Evolutionary conservation across 2,888 invertebrate species (phyloP).

Genomic region (Heliconius hortense): DNA sequence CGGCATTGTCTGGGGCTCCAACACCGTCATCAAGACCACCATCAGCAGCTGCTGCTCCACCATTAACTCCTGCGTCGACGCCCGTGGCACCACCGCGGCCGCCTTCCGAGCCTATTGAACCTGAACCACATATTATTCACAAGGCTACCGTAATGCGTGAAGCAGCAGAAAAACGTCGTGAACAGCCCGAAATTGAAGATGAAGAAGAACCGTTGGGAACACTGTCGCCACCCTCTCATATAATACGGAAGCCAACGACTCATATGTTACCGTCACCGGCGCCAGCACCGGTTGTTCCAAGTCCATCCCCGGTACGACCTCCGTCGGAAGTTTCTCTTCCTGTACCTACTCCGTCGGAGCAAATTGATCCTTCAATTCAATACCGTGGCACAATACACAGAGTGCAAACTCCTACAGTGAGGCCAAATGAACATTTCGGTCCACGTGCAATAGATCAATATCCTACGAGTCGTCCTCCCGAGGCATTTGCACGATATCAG

Average conservation of each 20-base stretch:
- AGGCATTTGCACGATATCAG: constrained; percentile 65
- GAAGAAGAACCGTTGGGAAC: constrained; percentile 68
- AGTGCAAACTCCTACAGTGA: constrained; percentile 64
- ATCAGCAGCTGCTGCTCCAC: constrained; percentile 75
- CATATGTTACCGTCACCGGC: constrained; percentile 69
- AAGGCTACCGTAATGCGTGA: constrained; percentile 81
- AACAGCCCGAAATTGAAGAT: constrained; percentile 72
- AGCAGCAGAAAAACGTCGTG: constrained; percentile 75
- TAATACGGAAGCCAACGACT: constrained; percentile 72
- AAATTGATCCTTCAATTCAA: constrained; percentile 55
- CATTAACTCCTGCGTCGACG: constrained; percentile 57
- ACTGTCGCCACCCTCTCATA: constrained; percentile 76
- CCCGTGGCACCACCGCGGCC: constrained; percentile 73
- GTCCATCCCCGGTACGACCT: constrained; percentile 53
- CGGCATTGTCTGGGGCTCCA: constrained; percentile 72
- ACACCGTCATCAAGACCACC: constrained; percentile 75
- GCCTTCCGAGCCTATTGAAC: constrained; percentile 75
- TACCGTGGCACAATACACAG: constrained; percentile 62
- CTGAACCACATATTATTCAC: constrained; percentile 80
- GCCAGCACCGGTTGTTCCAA: constrained; percentile 59
- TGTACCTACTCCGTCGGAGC: constrained; percentile 56
- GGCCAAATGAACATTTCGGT: constrained; percentile 66
- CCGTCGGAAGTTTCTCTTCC: constrained; percentile 60
- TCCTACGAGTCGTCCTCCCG: constrained; percentile 67
- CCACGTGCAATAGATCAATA: constrained; percentile 72